Percentiles rank a stretch among this genome's conserved stretches.
These are phyloP conservation scores for Phoenicopterus ruber DNA, from an alignment of 2,113 vertebrate species.

Conservation along the genomic window DNA sequence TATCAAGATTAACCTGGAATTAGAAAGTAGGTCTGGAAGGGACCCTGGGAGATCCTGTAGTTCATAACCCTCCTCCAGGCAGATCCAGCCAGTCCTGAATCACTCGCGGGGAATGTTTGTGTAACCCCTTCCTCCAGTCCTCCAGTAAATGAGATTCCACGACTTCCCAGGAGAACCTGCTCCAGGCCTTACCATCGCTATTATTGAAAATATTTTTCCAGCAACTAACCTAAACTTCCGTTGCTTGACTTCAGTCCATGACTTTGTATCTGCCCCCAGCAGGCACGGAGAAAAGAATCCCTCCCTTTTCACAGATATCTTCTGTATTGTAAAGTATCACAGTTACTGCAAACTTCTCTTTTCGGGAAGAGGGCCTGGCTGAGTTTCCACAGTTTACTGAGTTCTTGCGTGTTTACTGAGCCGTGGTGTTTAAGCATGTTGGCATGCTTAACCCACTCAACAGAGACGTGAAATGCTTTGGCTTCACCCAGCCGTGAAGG, in stretches of 20 bases:
- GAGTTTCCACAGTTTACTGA: neutral
- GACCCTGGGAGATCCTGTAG: neutral
- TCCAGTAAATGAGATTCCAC: neutral
- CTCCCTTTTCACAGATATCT: neutral
- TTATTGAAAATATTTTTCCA: constrained; percentile 14
- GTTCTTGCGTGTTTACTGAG: neutral
- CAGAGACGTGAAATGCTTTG: neutral
- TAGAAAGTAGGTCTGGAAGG: neutral
- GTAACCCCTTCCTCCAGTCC: constrained; percentile 17
- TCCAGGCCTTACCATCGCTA: neutral
- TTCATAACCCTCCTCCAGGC: constrained; percentile 26
- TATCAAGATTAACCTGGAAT: neutral
- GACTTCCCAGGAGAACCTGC: neutral
- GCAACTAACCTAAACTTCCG: neutral
- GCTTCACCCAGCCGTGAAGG: neutral
- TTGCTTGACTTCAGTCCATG: neutral
- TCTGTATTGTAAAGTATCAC: neutral
- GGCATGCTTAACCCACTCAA: neutral
- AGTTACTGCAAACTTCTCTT: neutral
- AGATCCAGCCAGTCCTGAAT: neutral
- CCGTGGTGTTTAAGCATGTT: neutral
- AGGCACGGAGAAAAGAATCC: neutral
- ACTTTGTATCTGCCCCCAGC: neutral
- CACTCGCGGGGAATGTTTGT: neutral
- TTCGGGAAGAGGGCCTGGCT: neutral